phyloP scores from a whole-genome alignment of 2,113 vertebrate species.

The Fulmarus glacialis region DNA sequence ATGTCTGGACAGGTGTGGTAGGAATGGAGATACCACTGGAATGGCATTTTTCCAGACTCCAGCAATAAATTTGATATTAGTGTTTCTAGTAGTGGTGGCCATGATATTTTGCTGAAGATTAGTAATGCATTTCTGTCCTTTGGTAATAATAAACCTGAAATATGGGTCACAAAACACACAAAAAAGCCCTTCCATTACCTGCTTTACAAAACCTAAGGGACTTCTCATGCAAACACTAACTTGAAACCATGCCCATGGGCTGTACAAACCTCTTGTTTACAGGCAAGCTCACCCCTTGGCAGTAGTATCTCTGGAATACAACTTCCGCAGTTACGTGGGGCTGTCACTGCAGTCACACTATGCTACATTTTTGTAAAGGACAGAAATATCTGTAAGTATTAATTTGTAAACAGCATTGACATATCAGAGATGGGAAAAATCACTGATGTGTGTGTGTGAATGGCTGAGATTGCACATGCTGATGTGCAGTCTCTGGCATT shows the following conservation, averaged over 20 bases:
- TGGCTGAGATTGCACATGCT: neutral
- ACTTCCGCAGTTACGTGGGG: neutral
- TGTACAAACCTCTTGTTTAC: neutral
- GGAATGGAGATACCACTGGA: neutral
- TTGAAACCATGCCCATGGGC: neutral
- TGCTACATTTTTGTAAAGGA: neutral
- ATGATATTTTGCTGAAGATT: neutral
- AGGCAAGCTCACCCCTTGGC: neutral
- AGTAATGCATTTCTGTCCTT: neutral
- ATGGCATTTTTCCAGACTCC: neutral
- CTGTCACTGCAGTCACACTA: neutral
- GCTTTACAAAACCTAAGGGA: neutral
- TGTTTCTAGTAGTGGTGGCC: neutral
- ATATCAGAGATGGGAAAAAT: neutral
- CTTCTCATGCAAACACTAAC: neutral
- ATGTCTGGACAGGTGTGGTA: neutral
- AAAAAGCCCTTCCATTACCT: neutral
- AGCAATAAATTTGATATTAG: neutral
- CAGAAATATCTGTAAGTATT: neutral
- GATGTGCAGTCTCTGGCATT: neutral
- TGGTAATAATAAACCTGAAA: neutral
- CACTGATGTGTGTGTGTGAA: neutral
- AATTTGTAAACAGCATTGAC: neutral
- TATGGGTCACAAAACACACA: neutral
- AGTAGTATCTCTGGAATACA: neutral